Evolutionary conservation across 2,797 vertebrate genomes (phyloP).

Genomic region (Pseudotriccus pelzelni): DNA sequence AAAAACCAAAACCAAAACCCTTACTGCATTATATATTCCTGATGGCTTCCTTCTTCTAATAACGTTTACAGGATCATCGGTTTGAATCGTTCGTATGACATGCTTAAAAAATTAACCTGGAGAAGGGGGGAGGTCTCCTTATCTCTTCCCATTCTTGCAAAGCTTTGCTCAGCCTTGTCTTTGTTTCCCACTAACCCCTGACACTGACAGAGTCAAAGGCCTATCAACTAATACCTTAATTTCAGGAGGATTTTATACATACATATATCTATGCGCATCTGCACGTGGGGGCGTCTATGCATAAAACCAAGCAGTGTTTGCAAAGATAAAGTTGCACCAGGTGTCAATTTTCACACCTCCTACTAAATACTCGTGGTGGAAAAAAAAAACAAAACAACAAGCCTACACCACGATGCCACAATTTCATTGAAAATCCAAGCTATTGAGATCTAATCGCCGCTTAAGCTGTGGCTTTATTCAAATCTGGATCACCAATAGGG

Average conservation of each 20-base stretch:
- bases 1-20: background rate
- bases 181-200: slow-evolving; percentile 76
- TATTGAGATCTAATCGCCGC: slow-evolving; percentile 79
- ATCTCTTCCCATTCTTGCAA: slow-evolving; percentile 62
- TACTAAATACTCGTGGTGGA: slow-evolving; percentile 57
- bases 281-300: background rate
- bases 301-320: slow-evolving; percentile 28
- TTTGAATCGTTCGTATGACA: slow-evolving; percentile 40
- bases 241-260: slow-evolving; percentile 53
- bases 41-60: slow-evolving; percentile 61
- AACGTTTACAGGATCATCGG: slow-evolving; percentile 59
- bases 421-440: slow-evolving; percentile 76
- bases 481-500: slow-evolving; percentile 91
- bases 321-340: slow-evolving; percentile 76
- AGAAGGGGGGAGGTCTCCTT: slow-evolving; percentile 73
- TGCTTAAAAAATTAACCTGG: slow-evolving; percentile 77
- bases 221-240: slow-evolving; percentile 69
- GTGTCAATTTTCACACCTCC: slow-evolving; percentile 76
- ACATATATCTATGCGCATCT: background rate
- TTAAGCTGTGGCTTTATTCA: slow-evolving; percentile 80
- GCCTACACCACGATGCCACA: background rate
- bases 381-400: slow-evolving; percentile 20
- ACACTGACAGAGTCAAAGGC: slow-evolving; percentile 73
- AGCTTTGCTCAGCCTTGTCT: slow-evolving; percentile 58
- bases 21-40: slow-evolving; percentile 55